Conservation (phyloP, 2,113 vertebrate genomes). For the Crotalus tigris region DNA sequence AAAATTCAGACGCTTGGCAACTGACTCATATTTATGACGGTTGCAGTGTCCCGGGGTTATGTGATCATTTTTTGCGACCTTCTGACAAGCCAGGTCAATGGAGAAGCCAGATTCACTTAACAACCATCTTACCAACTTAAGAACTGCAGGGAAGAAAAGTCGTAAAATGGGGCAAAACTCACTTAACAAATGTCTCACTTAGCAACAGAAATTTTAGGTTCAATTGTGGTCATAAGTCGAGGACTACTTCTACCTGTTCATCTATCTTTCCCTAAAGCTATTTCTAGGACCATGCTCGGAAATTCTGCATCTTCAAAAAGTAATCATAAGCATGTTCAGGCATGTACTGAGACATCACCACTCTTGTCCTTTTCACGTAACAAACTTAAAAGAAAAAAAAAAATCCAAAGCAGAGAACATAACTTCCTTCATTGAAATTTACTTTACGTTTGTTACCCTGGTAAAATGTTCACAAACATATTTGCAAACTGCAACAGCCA, state of each 20-base stretch:
- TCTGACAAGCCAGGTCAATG: neutral
- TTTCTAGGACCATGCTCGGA: neutral
- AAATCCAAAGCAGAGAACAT: neutral
- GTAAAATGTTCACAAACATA: neutral
- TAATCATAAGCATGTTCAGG: too few species aligned
- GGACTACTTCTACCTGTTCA: neutral
- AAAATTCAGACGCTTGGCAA: neutral
- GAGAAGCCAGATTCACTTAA: neutral
- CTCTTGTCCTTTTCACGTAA: neutral
- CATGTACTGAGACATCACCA: neutral
- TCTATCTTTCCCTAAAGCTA: neutral
- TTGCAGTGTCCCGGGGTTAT: neutral
- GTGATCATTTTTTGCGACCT: too few species aligned
- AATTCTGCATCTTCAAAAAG: neutral
- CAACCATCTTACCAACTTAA: neutral
- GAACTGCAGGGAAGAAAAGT: neutral
- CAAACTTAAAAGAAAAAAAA: neutral
- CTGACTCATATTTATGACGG: neutral
- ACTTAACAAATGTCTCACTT: neutral
- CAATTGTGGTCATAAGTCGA: neutral
- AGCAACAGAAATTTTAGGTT: neutral
- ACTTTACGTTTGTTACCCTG: constrained; percentile 17
- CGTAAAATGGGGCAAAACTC: neutral
- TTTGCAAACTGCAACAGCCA: neutral
- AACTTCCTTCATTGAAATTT: neutral